Base-by-base conservation (phyloP, 1,140 invertebrate genomes). In the Lucilia sericata region DNA sequence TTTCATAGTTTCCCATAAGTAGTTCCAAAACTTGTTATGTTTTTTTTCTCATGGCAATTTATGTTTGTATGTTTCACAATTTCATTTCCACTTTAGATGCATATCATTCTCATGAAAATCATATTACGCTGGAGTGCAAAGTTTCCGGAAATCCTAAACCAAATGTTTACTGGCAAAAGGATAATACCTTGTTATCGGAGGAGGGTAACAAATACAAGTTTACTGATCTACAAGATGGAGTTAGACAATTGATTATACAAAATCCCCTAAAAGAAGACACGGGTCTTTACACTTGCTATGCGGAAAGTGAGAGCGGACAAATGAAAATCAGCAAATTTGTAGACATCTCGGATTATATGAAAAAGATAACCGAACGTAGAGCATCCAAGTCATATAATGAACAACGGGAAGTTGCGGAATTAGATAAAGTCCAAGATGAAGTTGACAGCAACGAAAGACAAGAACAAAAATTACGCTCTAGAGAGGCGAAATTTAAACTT, bases 91-190 rank as follows among this genome's bases (percentile, higher is more conserved):
- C 84, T 70, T 70, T 70, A 91, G 90, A 91, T 86, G 85, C 90
- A 86, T 91, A 89, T 86, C 86, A 90, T 85, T 86, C 87, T 85
- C 87, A 89, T 82, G 82, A 74, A 47, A 90, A 90, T 82, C 86
- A 87, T 25, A 85, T 91, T 3, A 86, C 85, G 0, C 83, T 91
- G 65, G 90, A 91, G 85, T 91, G 90, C 85, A 90, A 91, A 74
- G 87, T 90, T 8, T 88, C 89, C 8, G 89, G 89, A n/a, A 88
- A 88, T 49, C 90, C 90, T 13, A 91, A 90, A 83, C 90, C 90
- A 0, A 34, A 84, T 1, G 92, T 99, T 5, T 94, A 94, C 84
- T 98, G 97, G 97, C 95, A 94, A 70, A 96, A 96, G 88, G 95
- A 98, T 89, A 95, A 95, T 2, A 89, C 93, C 49, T 88, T 93